phyloP scores from a whole-genome alignment of 2,888 invertebrate genomes.

The Cyclophora punctaria region DNA sequence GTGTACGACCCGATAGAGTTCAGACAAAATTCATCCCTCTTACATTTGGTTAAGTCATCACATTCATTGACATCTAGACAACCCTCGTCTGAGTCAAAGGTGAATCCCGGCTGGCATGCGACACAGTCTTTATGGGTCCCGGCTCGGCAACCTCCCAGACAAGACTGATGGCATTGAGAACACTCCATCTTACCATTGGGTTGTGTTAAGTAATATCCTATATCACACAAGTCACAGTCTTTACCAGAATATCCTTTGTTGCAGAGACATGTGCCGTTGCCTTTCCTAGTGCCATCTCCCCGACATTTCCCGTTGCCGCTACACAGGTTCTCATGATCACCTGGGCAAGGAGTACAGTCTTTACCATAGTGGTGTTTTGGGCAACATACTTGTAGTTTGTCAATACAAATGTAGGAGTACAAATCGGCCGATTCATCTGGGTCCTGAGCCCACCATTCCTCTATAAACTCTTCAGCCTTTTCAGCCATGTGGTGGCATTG shows the following conservation, averaged over 20 bases:
- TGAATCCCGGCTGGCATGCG: conserved; percentile 81
- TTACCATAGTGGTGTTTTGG: conserved; percentile 88
- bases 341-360: conserved; percentile 86
- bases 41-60: conserved; percentile 70
- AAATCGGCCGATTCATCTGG: conserved; percentile 52
- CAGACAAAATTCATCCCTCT: conserved; percentile 86
- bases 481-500: conserved; percentile 91
- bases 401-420: conserved; percentile 84
- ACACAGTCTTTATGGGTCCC: conserved; percentile 80
- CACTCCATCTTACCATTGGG: conserved; percentile 86
- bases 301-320: conserved; percentile 85
- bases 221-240: conserved; percentile 84
- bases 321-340: conserved; percentile 84
- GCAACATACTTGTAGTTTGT: conserved; percentile 86
- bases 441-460: conserved; percentile 90
- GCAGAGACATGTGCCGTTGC: conserved; percentile 93
- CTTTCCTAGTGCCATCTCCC: conserved; percentile 93
- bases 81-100: conserved; percentile 81
- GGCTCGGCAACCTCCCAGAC: conserved; percentile 83
- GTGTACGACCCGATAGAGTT: conserved; percentile 90
- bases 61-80: conserved; percentile 93
- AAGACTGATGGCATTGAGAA: conserved; percentile 86
- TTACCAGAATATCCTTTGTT: conserved; percentile 87
- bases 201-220: conserved; percentile 83
- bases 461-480: conserved; percentile 86